Evolutionary conservation across 35 echinoderm and acorn worm species (phyloP).

Genomic region (Lytechinus pictus): DNA sequence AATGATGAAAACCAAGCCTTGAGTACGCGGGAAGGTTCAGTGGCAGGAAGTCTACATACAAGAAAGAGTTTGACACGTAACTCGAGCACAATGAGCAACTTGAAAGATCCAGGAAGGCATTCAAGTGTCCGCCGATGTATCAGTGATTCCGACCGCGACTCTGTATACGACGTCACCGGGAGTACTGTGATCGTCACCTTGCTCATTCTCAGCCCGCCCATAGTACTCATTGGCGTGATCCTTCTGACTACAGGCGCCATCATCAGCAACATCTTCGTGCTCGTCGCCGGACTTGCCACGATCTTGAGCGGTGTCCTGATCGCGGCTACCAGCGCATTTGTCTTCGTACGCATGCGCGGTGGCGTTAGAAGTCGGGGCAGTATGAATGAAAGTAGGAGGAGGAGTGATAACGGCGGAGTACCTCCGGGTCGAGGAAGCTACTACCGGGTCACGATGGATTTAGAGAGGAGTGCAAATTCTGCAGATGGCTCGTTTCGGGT

Average conservation of each 20-base stretch:
- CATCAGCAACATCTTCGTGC: constrained; percentile 43
- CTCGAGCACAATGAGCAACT: not conserved
- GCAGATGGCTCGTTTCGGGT: constrained; percentile 26
- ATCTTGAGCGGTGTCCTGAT: constrained; percentile 63
- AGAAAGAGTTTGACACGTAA: not conserved
- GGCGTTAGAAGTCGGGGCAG: not conserved
- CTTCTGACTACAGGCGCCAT: constrained; percentile 66
- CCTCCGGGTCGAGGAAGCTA: constrained; percentile 1
- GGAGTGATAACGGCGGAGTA: not conserved
- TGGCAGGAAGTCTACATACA: not conserved
- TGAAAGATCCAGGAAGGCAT: not conserved
- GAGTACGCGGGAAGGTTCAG: not conserved
- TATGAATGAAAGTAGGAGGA: not conserved
- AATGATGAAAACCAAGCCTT: not conserved
- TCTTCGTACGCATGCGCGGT: constrained; percentile 63
- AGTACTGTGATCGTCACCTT: constrained; percentile 53
- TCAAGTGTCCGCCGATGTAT: constrained; percentile 10
- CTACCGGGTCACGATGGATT: constrained; percentile 43
- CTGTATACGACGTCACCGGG: constrained; percentile 1
- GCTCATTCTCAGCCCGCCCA: constrained; percentile 65
- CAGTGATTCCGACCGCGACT: not conserved
- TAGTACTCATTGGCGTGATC: constrained; percentile 63
- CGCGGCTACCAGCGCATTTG: constrained; percentile 56
- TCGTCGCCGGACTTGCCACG: constrained; percentile 52
- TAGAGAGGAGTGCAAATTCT: constrained; percentile 21